Percentiles rank a stretch among this genome's conserved stretches.
Evolutionary conservation across 2,888 invertebrate species (phyloP).

Genomic region (Odontomyia ornata): DNA sequence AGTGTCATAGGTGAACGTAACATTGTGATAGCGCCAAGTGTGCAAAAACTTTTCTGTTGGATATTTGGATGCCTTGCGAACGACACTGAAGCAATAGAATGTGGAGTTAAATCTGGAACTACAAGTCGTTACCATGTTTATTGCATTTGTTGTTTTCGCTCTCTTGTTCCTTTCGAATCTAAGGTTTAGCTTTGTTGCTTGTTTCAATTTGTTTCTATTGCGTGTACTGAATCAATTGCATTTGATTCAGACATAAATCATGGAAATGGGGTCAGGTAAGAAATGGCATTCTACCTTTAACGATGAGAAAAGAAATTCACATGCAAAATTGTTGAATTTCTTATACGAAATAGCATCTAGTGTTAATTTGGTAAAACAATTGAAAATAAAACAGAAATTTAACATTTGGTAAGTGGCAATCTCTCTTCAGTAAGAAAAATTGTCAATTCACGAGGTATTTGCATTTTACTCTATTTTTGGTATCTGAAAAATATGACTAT

Average conservation of each 20-base stretch:
- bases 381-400: too few relatives aligned
- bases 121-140: constrained; percentile 29
- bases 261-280: constrained; percentile 5
- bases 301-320: neutral
- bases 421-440: too few relatives aligned
- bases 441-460: too few relatives aligned
- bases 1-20: constrained; percentile 42
- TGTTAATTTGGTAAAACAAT: too few relatives aligned
- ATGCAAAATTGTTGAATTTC: too few relatives aligned
- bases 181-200: neutral
- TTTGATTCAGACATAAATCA: constrained; percentile 5
- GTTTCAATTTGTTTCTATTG: constrained; percentile 4
- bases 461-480: too few relatives aligned
- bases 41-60: constrained; percentile 39
- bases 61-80: constrained; percentile 32
- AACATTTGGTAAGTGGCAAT: too few relatives aligned
- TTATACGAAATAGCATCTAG: too few relatives aligned
- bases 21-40: constrained; percentile 41
- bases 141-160: constrained; percentile 30
- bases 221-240: constrained; percentile 34
- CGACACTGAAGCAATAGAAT: constrained; percentile 8
- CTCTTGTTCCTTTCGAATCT: constrained; percentile 8
- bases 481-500: too few relatives aligned
- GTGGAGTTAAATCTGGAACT: constrained; percentile 14
- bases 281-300: neutral